phyloP scores from a whole-genome alignment of 2,113 vertebrate genomes.

The Ictidomys tridecemlineatus region DNA sequence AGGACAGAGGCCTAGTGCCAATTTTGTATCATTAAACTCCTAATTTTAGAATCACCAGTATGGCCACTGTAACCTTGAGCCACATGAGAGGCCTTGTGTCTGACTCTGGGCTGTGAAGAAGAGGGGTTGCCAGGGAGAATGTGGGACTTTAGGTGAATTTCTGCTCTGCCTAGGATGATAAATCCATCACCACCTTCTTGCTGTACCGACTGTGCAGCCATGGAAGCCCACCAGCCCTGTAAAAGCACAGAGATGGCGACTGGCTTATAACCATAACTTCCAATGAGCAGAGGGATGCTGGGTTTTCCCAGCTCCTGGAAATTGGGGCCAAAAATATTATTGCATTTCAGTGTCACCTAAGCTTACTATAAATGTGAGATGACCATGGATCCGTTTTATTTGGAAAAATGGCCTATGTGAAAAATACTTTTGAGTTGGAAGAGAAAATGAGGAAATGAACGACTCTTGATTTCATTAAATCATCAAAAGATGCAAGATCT shows the following conservation, averaged over 20 bases:
- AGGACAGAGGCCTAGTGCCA: not conserved
- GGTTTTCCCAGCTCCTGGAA: not conserved
- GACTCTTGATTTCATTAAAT: conserved; percentile 55
- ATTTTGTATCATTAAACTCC: not conserved
- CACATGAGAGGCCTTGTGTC: not conserved
- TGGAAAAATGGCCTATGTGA: not conserved
- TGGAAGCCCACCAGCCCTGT: not conserved
- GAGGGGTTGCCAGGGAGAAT: not conserved
- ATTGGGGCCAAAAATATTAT: not conserved
- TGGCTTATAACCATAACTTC: not conserved
- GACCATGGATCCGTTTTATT: not conserved
- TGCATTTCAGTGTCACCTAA: not conserved
- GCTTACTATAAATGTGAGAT: not conserved
- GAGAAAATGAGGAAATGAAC: conserved; percentile 49
- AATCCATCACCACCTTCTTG: no score
- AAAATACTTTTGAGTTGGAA: not conserved
- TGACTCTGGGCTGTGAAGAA: not conserved
- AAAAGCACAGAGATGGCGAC: not conserved
- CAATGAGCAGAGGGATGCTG: not conserved
- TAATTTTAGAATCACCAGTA: not conserved
- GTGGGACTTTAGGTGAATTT: not conserved
- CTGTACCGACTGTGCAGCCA: not conserved
- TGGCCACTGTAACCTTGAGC: not conserved
- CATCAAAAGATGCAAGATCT: conserved; percentile 45
- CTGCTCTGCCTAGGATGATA: not conserved